phyloP scores from a whole-genome alignment of 2,888 invertebrate species.

The Agonum fuliginosum region DNA sequence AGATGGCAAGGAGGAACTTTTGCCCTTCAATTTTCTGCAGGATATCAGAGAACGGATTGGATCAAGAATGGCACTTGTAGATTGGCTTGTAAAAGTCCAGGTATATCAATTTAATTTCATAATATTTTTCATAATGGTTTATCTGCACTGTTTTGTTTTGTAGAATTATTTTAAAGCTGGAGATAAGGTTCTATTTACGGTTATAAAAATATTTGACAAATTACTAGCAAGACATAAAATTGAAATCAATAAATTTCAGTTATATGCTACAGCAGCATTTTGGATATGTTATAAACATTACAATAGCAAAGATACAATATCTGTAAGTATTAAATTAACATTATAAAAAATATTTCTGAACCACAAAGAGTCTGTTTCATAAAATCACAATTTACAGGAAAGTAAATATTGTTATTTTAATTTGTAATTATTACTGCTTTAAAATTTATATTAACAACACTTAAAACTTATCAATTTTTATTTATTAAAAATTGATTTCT shows the following conservation, averaged over 20 bases:
- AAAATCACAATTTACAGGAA: too few relatives aligned
- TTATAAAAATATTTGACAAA: constrained; percentile 18
- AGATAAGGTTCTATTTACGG: background rate
- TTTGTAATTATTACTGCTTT: too few relatives aligned
- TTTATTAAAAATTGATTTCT: too few relatives aligned
- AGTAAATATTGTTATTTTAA: too few relatives aligned
- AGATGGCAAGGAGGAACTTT: background rate
- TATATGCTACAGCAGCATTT: background rate
- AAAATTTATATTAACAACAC: too few relatives aligned
- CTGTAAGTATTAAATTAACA: constrained; percentile 28
- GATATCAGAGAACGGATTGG: background rate
- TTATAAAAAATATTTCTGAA: too few relatives aligned
- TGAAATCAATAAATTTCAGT: background rate
- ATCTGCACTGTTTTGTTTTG: background rate
- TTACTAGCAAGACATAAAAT: background rate
- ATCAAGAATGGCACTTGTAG: background rate
- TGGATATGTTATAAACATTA: constrained; percentile 2
- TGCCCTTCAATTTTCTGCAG: background rate
- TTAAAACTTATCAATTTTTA: too few relatives aligned
- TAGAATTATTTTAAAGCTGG: background rate
- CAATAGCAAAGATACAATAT: background rate
- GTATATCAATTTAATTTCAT: background rate
- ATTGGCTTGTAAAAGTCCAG: constrained; percentile 17
- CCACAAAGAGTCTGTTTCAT: too few relatives aligned
- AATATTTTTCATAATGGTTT: background rate